phyloP scores from a whole-genome alignment of 2,797 vertebrate genomes.

The Sternotherus odoratus region DNA sequence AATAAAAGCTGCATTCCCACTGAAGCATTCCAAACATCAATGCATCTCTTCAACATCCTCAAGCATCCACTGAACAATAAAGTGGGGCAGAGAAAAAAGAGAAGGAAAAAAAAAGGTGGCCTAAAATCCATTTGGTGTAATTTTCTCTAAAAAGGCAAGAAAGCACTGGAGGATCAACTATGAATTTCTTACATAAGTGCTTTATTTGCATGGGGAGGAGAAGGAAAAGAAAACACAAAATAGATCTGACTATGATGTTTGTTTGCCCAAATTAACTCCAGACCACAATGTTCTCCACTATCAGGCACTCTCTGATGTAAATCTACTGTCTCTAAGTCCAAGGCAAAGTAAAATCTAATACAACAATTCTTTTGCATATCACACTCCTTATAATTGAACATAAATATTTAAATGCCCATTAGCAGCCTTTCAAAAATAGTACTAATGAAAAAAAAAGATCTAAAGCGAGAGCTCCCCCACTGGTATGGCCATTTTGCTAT shows the following conservation, averaged over 20 bases:
- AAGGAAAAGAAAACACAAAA: slow-evolving; percentile 19
- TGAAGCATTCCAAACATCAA: slow-evolving; percentile 67
- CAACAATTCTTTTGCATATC: slow-evolving; percentile 6
- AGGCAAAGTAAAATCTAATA: slow-evolving; percentile 10
- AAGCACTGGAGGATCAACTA: slow-evolving; percentile 34
- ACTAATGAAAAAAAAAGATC: slow-evolving; percentile 10
- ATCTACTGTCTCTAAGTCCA: slow-evolving; percentile 20
- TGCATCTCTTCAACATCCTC: slow-evolving; percentile 48
- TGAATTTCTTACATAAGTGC: slow-evolving; percentile 30
- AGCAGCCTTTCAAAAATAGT: not conserved
- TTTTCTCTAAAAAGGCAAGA: slow-evolving; percentile 57
- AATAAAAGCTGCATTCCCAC: slow-evolving; percentile 43
- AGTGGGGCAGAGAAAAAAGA: slow-evolving; percentile 21
- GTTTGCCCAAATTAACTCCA: slow-evolving; percentile 20
- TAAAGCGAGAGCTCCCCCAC: not conserved
- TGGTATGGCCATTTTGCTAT: not conserved
- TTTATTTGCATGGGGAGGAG: slow-evolving; percentile 6
- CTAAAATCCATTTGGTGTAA: slow-evolving; percentile 33
- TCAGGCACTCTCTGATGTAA: slow-evolving; percentile 35
- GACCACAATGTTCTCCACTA: not conserved
- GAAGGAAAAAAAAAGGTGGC: slow-evolving; percentile 37
- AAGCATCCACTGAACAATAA: slow-evolving; percentile 54
- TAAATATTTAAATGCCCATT: not conserved
- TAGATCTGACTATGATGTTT: not conserved
- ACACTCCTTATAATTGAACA: not conserved